Evolutionary conservation across 2,113 vertebrate species (phyloP), one percentile per base, ranked within the genome.

Genomic region (Caretta caretta): DNA sequence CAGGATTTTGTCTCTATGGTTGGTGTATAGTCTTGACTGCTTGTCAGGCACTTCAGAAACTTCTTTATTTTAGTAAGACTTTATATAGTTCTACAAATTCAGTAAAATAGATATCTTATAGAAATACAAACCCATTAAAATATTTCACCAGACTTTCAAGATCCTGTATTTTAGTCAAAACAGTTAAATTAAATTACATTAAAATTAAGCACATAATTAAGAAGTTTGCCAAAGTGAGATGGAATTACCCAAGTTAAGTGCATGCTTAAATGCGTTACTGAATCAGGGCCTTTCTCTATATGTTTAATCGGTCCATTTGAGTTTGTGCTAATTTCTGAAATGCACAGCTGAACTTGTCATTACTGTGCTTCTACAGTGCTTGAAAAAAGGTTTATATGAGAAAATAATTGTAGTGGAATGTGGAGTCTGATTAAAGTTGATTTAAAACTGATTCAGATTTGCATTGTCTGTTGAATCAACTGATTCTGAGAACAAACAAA

Each of bases 41-140:
- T 7, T 76, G 83, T 72, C 11, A 80, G 0, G n/a, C 65, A 72
- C 65, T 72, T 72, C 65, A 72, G 65, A 72, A 72, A 38, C n/a
- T n/a, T 90, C 9, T 87, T 53, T 78, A 8, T 24, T 31, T 50
- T 0, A 1, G 22, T 65, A 76, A 57, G 38, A 10, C 0, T 0
- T 51, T 48, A 80, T 4, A 5, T 35, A 46, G 5, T 48, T 86
- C 5, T 48, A 83, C 54, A 90, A 90, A 76, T 6, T 69, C 13
- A 27, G 19, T 19, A 38, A 76, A 17, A 10, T 82, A 54, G 25
- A 27, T 2, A n/a, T 14, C 38, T 92, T 13, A 48, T 24, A 59
- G 56, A 22, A 86, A 76, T 10, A 80, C 3, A 82, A 80, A 91
- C 19, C 5, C 8, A 59, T 25, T 14, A 84, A 27, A 54, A 0